Conservation (phyloP, 2,113 vertebrate genomes). For the Poeciliopsis occidentalis region DNA sequence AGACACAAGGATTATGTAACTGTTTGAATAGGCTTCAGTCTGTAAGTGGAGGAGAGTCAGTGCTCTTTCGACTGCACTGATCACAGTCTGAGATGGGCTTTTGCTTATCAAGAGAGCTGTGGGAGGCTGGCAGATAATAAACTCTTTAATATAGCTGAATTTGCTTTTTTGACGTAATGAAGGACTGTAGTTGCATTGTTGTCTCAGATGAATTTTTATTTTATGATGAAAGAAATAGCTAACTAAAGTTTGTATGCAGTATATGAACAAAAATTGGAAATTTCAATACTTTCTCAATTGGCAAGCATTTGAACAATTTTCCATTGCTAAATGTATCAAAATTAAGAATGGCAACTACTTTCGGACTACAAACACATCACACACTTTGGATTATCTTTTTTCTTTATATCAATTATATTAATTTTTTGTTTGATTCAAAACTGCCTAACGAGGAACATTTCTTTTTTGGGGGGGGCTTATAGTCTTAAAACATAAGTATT, state of each 20-base stretch:
- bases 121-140: slow-evolving; percentile 45
- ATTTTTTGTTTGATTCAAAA: background rate
- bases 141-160: slow-evolving; percentile 36
- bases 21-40: slow-evolving; percentile 54
- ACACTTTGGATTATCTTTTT: background rate
- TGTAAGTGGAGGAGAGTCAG: slow-evolving; percentile 46
- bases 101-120: slow-evolving; percentile 58
- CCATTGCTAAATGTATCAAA: background rate
- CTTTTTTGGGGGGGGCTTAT: background rate
- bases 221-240: background rate
- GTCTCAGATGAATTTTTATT: slow-evolving; percentile 7
- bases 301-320: background rate
- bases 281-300: background rate
- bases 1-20: slow-evolving; percentile 47
- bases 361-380: background rate
- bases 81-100: slow-evolving; percentile 48
- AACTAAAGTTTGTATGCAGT: background rate
- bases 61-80: slow-evolving; percentile 50
- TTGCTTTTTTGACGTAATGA: slow-evolving; percentile 35
- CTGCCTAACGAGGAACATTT: background rate
- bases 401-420: background rate
- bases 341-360: background rate
- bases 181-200: slow-evolving; percentile 27
- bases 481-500: too few species aligned
- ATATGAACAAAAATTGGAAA: background rate